A percentile compares a stretch with the other conserved stretches of the same genome.
Evolutionary conservation across 2,888 invertebrate species (phyloP).

Genomic region (Bedellia somnulentella): DNA sequence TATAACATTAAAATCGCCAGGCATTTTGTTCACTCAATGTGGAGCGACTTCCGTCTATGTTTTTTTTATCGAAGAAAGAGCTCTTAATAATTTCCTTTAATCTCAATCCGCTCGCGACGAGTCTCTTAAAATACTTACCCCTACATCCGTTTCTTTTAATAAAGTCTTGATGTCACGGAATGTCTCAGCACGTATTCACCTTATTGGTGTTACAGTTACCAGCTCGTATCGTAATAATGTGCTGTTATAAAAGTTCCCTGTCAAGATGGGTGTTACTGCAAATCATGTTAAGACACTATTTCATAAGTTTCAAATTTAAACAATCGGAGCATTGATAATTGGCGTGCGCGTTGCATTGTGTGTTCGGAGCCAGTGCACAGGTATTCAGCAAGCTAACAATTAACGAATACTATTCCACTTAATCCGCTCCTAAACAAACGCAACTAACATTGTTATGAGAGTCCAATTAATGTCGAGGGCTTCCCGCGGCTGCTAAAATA

Average conservation of each 20-base stretch:
- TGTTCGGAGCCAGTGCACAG: slow-evolving; percentile 43
- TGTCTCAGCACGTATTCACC: slow-evolving; percentile 28
- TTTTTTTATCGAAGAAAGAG: slow-evolving; percentile 34
- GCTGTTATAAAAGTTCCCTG: no score
- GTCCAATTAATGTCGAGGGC: slow-evolving; percentile 19
- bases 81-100: slow-evolving; percentile 59
- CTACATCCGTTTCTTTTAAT: slow-evolving; percentile 60
- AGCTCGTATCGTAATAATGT: no score
- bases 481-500: slow-evolving; percentile 28
- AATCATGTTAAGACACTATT: slow-evolving; percentile 31
- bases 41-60: slow-evolving; percentile 42
- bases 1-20: no score
- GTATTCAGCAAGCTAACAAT: slow-evolving; percentile 50
- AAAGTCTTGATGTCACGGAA: slow-evolving; percentile 46
- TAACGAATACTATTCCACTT: slow-evolving; percentile 26
- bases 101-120: slow-evolving; percentile 49
- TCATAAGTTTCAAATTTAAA: slow-evolving; percentile 55
- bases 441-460: slow-evolving; percentile 15
- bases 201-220: neutral
- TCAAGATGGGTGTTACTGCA: slow-evolving; percentile 26
- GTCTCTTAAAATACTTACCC: slow-evolving; percentile 60
- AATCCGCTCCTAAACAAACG: slow-evolving; percentile 44
- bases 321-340: slow-evolving; percentile 51
- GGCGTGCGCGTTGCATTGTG: slow-evolving; percentile 31
- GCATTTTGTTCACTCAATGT: no score